Evolutionary conservation across 2,113 vertebrate genomes (phyloP).

Genomic region (Varanus salvator): DNA sequence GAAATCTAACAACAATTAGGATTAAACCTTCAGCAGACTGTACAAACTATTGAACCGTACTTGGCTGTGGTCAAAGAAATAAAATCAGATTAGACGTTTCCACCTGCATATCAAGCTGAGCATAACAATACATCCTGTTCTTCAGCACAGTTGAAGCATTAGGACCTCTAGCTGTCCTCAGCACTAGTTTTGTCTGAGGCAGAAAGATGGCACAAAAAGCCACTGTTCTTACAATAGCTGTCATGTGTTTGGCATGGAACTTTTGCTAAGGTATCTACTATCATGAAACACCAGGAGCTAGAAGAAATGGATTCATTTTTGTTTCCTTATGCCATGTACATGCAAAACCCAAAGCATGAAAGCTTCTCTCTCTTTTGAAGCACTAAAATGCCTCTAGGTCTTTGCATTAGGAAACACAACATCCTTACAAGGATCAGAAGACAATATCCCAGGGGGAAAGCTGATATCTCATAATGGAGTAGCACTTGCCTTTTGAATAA

Average conservation of each 20-base stretch:
- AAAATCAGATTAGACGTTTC: neutral
- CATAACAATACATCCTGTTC: neutral
- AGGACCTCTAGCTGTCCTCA: neutral
- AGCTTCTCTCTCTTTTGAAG: slow-evolving; percentile 62
- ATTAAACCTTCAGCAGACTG: too few species aligned
- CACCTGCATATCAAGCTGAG: neutral
- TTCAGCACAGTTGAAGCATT: neutral
- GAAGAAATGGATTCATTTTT: slow-evolving; percentile 52
- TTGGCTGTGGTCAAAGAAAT: too few species aligned
- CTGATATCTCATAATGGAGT: slow-evolving; percentile 45
- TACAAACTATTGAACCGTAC: too few species aligned
- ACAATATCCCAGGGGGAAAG: slow-evolving; percentile 51
- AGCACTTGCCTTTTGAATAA: slow-evolving; percentile 24
- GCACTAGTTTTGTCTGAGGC: neutral
- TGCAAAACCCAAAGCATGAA: slow-evolving; percentile 62
- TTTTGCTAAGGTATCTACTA: slow-evolving; percentile 44
- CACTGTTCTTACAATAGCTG: neutral
- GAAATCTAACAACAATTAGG: too few species aligned
- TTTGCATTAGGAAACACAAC: slow-evolving; percentile 64
- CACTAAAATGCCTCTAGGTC: slow-evolving; percentile 68
- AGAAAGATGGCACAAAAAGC: neutral
- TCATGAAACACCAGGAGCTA: slow-evolving; percentile 51
- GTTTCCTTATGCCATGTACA: slow-evolving; percentile 48
- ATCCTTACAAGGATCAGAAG: slow-evolving; percentile 65
- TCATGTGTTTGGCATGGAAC: slow-evolving; percentile 12